Percentiles rank a stretch among this genome's conserved stretches.
phyloP scores from a whole-genome alignment of 2,113 vertebrate species.

The Coreoperca whiteheadi region DNA sequence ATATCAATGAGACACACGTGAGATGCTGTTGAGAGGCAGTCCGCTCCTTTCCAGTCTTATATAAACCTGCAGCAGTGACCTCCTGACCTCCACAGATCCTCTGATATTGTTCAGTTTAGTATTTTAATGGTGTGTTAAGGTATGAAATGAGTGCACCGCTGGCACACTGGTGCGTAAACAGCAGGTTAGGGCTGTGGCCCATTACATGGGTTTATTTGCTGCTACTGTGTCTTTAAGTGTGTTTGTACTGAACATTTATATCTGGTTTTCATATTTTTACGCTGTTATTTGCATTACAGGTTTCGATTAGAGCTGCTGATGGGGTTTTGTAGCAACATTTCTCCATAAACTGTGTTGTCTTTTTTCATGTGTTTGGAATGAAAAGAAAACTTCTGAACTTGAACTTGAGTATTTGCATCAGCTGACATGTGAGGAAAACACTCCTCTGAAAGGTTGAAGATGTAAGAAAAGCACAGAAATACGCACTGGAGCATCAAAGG shows the following conservation, averaged over 20 bases:
- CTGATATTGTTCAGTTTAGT: neutral
- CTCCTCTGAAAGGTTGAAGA: neutral
- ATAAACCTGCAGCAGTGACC: slow-evolving; percentile 1
- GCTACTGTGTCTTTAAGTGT: neutral
- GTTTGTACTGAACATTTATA: no score
- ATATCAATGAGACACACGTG: slow-evolving; percentile 17
- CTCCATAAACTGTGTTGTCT: no score
- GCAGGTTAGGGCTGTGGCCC: neutral
- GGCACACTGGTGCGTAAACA: neutral
- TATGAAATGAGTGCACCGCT: neutral
- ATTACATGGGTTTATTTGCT: neutral
- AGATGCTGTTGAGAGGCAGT: slow-evolving; percentile 6
- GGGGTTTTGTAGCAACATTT: neutral
- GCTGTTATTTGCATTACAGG: no score
- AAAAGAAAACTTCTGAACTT: neutral
- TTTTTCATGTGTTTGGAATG: no score
- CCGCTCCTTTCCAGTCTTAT: slow-evolving; percentile 1
- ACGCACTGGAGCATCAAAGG: neutral
- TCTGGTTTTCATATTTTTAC: no score
- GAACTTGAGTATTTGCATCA: no score
- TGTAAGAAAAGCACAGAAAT: neutral
- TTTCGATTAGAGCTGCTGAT: no score
- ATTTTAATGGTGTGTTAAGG: no score
- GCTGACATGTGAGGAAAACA: no score
- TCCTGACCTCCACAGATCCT: neutral